phyloP scores from a whole-genome alignment of 1,140 invertebrate genomes.

The Paracyclopina nana region DNA sequence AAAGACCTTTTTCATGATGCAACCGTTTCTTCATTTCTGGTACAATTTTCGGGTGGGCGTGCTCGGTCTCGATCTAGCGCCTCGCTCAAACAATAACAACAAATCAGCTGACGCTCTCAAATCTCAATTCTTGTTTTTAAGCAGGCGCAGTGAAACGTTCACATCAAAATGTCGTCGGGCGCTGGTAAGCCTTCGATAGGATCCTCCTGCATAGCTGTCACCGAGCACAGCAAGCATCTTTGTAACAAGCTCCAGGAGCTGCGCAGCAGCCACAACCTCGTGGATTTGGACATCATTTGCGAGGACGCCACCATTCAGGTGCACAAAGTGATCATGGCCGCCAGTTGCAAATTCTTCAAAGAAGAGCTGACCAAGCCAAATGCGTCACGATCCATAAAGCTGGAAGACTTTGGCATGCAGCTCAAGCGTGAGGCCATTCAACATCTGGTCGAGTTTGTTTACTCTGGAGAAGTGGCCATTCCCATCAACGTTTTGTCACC shows the following conservation, averaged over 20 bases:
- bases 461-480: slow-evolving; percentile 13
- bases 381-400: neutral
- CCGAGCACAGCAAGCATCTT: slow-evolving; percentile 3
- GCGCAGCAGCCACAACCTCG: neutral
- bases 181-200: too few species aligned
- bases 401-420: slow-evolving; percentile 15
- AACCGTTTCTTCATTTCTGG: too few species aligned
- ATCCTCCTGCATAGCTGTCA: too few species aligned
- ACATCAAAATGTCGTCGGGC: too few species aligned
- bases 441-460: slow-evolving; percentile 14
- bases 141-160: too few species aligned
- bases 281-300: slow-evolving; percentile 14
- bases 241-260: slow-evolving; percentile 14
- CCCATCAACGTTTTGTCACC: neutral
- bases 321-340: slow-evolving; percentile 14
- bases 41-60: too few species aligned
- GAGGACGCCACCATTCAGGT: slow-evolving; percentile 6
- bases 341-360: slow-evolving; percentile 12
- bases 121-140: too few species aligned
- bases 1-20: too few species aligned
- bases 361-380: slow-evolving; percentile 4
- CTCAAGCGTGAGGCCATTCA: slow-evolving; percentile 9
- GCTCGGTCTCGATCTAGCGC: too few species aligned
- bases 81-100: too few species aligned
- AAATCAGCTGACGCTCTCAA: too few species aligned